Conservation (phyloP, 2,113 vertebrate genomes). For the Piprites chloris region DNA sequence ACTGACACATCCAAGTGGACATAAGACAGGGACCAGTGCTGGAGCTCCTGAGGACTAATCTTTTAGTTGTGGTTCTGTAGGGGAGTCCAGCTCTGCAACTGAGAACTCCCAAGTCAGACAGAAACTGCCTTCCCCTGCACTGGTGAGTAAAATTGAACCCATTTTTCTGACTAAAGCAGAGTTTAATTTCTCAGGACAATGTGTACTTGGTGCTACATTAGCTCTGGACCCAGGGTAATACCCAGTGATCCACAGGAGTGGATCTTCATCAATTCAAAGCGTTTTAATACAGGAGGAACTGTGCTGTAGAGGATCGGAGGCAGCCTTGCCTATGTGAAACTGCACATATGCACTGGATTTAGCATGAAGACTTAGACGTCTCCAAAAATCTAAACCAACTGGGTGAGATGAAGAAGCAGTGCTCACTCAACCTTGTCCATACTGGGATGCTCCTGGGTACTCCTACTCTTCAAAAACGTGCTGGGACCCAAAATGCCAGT, state of each 20-base stretch:
- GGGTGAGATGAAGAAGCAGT: background rate
- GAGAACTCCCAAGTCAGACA: background rate
- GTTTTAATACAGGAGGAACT: background rate
- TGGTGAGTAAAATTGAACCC: background rate
- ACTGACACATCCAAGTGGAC: fast-evolving
- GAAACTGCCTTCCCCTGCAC: background rate
- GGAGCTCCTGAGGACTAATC: background rate
- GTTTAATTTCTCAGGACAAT: background rate
- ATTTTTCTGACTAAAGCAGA: background rate
- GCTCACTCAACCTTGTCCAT: background rate
- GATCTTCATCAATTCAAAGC: background rate
- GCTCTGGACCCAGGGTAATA: background rate
- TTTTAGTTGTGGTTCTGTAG: background rate
- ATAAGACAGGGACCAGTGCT: fast-evolving
- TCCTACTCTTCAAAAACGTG: background rate
- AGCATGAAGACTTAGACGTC: background rate
- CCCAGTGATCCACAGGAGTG: background rate
- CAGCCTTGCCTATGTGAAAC: background rate
- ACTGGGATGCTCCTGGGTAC: background rate
- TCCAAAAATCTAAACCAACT: background rate
- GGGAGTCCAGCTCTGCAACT: background rate
- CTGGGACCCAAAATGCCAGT: background rate
- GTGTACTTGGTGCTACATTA: background rate
- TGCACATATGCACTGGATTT: background rate
- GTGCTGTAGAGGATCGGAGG: background rate